A percentile compares a stretch with the other conserved stretches of the same genome.
Evolutionary conservation across 2,113 vertebrate genomes (phyloP).

Genomic region (Nyctibius bracteatus): DNA sequence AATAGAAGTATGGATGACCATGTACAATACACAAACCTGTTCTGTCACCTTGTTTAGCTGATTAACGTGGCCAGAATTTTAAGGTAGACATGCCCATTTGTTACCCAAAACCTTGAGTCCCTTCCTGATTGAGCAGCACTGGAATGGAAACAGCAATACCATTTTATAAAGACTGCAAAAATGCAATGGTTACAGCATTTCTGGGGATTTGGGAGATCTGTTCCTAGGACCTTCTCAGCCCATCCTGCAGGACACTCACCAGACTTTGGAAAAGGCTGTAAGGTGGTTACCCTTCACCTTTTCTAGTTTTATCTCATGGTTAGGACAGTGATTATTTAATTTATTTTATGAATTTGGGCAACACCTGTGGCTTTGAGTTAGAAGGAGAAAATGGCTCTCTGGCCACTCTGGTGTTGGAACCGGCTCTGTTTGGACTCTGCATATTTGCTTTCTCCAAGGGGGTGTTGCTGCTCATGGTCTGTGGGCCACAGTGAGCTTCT

Average conservation of each 20-base stretch:
- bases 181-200: not conserved
- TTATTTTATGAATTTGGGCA: not conserved
- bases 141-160: not conserved
- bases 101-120: not conserved
- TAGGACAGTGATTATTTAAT: not conserved
- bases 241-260: not conserved
- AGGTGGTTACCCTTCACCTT: not conserved
- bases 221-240: not conserved
- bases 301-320: not conserved
- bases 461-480: not conserved
- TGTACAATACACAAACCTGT: not conserved
- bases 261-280: not conserved
- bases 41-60: not conserved
- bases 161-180: not conserved
- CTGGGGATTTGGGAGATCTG: not conserved
- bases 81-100: not conserved
- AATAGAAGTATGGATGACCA: not conserved
- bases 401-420: not conserved
- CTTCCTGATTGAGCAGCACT: not conserved
- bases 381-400: not conserved
- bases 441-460: not conserved
- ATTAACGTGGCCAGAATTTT: not conserved
- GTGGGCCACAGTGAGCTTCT: fast-evolving
- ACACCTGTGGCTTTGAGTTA: not conserved
- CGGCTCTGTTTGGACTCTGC: not conserved